Evolutionary conservation across 2,888 invertebrate genomes (phyloP), one percentile per base, ranked within the genome.

Genomic region (Scelioninae gen. 1): DNA sequence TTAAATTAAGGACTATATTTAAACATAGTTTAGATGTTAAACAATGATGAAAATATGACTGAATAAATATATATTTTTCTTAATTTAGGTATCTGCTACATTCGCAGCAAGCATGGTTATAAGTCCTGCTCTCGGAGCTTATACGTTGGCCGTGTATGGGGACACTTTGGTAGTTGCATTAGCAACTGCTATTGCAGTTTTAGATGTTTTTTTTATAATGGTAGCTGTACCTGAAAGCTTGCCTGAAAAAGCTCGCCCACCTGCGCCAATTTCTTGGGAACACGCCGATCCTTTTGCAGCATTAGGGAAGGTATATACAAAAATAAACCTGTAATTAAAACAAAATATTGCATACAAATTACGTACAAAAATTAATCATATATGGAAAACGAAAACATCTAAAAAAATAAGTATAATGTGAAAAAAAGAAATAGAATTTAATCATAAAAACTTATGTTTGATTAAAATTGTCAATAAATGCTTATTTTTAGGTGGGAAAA

Each of bases 91-190:
- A n/a, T 98, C 98, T 29, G 99, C 99, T 32, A 99, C 99, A 74
- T 99, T 99, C 94, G 99, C 99, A 13, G 99, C 99, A 84, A 99
- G 98, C 92, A 96, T 99, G 95, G 99, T 99, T 58, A 99, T 99
- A 86, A 98, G 98, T 81, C 99, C 99, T 10, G 99, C 99, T 2
- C 94, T 99, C 69, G 99, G 99, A 74, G 96, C 96, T 79, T 97
- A 97, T 90, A 94, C 97, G 58, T 96, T 96, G 95, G 96, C 96
- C 90, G 94, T 95, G 79, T 98, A 98, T 91, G 96, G 97, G 84
- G 94, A 95, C 87, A 92, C 89, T 86, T 86, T 91, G 77, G 95
- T 95, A 85, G 98, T 99, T 56, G 98, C 98, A 49, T 94, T 99
- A 83, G 99, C 99, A 51, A 98, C 99, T 0, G 97, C 97, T 65